Evolutionary conservation across 2,888 invertebrate species (phyloP).

Genomic region (Tinea pellionella): DNA sequence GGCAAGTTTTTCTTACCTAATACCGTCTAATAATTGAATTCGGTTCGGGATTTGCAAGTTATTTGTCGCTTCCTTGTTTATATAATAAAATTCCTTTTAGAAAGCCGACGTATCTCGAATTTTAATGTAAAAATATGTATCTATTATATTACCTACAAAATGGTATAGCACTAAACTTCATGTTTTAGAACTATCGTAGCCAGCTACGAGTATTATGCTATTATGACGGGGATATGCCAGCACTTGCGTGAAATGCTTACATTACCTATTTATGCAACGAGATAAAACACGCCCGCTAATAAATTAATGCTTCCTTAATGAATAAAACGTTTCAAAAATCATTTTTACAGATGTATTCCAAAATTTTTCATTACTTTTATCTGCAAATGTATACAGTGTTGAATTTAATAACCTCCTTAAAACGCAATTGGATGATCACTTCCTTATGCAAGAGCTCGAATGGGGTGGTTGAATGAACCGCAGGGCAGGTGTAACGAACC

Average conservation of each 20-base stretch:
- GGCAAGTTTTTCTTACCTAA: slow-evolving; percentile 10
- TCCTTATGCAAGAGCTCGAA: neutral
- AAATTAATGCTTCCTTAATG: neutral
- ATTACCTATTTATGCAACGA: neutral
- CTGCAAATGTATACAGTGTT: neutral
- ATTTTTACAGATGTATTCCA: no score
- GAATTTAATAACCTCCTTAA: neutral
- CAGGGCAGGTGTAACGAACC: slow-evolving; percentile 33
- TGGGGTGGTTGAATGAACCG: slow-evolving; percentile 6
- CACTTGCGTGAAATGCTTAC: neutral
- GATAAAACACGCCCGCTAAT: neutral
- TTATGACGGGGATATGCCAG: neutral
- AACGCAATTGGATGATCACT: neutral
- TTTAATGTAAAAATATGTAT: neutral
- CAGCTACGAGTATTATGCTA: neutral
- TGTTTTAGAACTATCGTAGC: neutral
- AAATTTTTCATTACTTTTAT: no score
- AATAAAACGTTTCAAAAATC: no score
- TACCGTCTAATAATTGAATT: neutral
- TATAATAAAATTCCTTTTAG: neutral
- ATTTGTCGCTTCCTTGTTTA: slow-evolving; percentile 3
- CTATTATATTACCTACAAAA: neutral
- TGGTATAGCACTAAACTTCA: neutral
- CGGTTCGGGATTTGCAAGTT: neutral
- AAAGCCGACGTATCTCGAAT: neutral